A percentile compares a stretch with the other conserved stretches of the same genome.
phyloP scores from a whole-genome alignment of 92 coral and sea anemone genomes.

The Ricordea florida region DNA sequence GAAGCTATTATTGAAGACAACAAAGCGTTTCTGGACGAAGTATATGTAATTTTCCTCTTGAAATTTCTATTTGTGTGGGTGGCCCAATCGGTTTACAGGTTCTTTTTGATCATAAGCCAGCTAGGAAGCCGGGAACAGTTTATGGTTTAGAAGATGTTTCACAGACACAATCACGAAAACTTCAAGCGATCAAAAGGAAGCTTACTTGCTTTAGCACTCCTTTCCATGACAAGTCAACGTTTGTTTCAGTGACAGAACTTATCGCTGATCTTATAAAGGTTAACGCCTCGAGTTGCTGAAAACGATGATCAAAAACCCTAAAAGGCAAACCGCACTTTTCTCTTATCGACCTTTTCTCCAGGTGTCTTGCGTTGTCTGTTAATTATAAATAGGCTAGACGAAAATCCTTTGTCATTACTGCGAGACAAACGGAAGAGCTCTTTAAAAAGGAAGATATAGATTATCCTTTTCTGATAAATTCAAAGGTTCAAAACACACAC shows the following conservation, averaged over 20 bases:
- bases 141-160: too few relatives aligned
- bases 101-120: too few relatives aligned
- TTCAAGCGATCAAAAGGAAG: too few relatives aligned
- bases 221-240: too few relatives aligned
- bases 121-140: too few relatives aligned
- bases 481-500: neutral
- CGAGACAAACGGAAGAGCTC: neutral
- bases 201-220: too few relatives aligned
- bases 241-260: neutral
- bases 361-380: neutral
- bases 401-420: neutral
- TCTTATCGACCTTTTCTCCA: neutral
- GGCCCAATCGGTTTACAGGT: too few relatives aligned
- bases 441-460: neutral
- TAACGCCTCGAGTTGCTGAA: neutral
- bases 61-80: too few relatives aligned
- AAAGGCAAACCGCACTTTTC: neutral
- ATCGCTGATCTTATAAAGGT: neutral
- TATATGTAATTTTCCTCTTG: too few relatives aligned
- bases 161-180: too few relatives aligned
- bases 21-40: too few relatives aligned
- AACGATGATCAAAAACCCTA: neutral
- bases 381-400: neutral
- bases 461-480: constrained; percentile 2
- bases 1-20: too few relatives aligned